Base-by-base conservation (phyloP, 37 sponge, comb jelly and placozoan genomes). In the Spongilla lacustris region DNA sequence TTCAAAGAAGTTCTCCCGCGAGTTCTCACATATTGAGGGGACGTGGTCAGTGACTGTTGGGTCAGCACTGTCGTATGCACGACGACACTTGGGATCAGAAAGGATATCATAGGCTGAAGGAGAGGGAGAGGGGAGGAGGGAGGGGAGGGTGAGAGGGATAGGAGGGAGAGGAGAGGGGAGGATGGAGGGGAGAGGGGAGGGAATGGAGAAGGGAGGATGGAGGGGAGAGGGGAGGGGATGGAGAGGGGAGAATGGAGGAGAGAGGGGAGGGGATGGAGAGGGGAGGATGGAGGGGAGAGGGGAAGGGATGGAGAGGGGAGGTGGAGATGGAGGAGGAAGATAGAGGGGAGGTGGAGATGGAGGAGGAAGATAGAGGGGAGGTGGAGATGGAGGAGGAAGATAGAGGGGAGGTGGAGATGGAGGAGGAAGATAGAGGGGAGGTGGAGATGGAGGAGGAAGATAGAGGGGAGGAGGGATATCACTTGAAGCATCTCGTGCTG, bases 11-110 rank as follows among this genome's bases (percentile, higher is more conserved):
- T 95, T 88, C 35, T 92, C 96, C 77, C 85, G 86, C 1, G 87
- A 87, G 48, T 85, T 25, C 4, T 83, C 87, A 38, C 68, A 85
- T 25, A 80, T 27, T 32, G 89, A 23, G 11, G 99, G 99, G 0
- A 97, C 69, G 8, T 75, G 67, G 58, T 97, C 97, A 83, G 88
- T 93, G 78, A 95, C 93, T 13, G 82, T 77, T 0, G 99, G 97
- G 70, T 98, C 99, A 66, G 95, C 85, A 82, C 99, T 98, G 82
- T 98, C 99, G 69, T 92, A 98, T 0, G 99, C 88, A 38, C 89
- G 71, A 22, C 96, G 90, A 28, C 80, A 88, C 76, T 75, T 84
- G 17, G 67, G 71, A 29, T 78, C 28, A 6, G 66, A 78, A 14
- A 83, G 67, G 27, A 89, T 70, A 26, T 80, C 78, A 71, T 79